phyloP scores from a whole-genome alignment of 2,113 vertebrate species.

The Oreochromis tanganicae region DNA sequence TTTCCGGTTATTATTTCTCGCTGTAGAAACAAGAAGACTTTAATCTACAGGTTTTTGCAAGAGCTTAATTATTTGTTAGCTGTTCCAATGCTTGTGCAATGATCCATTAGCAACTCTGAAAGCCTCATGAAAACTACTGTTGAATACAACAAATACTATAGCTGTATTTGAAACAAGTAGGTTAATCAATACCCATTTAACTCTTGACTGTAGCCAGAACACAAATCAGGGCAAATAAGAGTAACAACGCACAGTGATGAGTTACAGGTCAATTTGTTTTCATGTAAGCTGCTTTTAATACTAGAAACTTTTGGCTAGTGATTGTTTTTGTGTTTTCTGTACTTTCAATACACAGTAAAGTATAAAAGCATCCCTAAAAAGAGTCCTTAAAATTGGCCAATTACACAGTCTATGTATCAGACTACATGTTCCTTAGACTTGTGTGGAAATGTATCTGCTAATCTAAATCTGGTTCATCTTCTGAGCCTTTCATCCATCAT shows the following conservation, averaged over 20 bases:
- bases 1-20: neutral
- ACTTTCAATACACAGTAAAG: neutral
- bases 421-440: neutral
- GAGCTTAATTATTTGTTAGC: neutral
- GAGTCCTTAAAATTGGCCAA: neutral
- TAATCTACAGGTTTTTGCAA: neutral
- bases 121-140: neutral
- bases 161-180: neutral
- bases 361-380: neutral
- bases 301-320: neutral
- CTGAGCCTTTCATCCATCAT: constrained; percentile 34
- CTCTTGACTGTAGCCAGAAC: neutral
- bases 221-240: neutral
- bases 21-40: neutral
- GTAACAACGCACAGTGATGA: neutral
- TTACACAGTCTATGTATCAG: neutral
- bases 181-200: neutral
- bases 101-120: neutral
- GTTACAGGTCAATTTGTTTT: neutral
- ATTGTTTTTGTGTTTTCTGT: neutral
- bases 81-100: neutral
- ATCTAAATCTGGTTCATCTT: neutral
- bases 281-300: neutral
- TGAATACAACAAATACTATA: neutral
- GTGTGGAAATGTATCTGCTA: neutral